Percentiles rank a stretch among this genome's conserved stretches.
Conservation (phyloP, 2,113 vertebrate genomes). For the Pygathrix nemaeus region DNA sequence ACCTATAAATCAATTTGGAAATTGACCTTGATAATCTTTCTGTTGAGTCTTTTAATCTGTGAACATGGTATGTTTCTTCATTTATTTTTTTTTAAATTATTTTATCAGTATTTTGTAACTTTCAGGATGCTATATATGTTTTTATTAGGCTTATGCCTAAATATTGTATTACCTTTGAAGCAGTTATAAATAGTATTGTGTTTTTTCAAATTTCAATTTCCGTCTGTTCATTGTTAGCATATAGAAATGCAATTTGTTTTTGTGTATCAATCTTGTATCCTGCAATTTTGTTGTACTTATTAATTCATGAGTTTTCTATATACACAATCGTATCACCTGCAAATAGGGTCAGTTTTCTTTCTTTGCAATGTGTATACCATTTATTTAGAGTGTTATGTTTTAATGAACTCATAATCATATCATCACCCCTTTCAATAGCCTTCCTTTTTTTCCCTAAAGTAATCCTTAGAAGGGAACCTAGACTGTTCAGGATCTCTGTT, state of each 20-base stretch:
- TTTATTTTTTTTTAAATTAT: background rate
- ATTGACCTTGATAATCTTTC: background rate
- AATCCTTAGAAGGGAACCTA: background rate
- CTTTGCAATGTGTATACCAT: background rate
- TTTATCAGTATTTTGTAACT: constrained; percentile 1
- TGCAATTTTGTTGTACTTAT: background rate
- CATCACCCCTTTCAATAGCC: background rate
- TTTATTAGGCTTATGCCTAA: background rate
- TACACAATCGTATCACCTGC: background rate
- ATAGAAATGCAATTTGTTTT: background rate
- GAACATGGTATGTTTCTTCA: background rate
- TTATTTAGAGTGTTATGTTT: background rate
- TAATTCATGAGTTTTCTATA: background rate
- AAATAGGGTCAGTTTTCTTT: background rate
- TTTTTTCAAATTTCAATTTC: background rate
- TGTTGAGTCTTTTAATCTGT: background rate
- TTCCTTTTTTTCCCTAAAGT: constrained; percentile 9
- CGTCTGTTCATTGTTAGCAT: background rate
- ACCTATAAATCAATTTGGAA: constrained; percentile 19
- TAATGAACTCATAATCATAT: background rate
- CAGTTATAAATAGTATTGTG: background rate
- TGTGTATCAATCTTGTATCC: background rate
- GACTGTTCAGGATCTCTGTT: background rate
- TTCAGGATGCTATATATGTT: background rate
- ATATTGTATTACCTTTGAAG: background rate